These are phyloP conservation scores for Carapus acus DNA, from an alignment of 2,797 vertebrate species.

Conservation along the genomic window DNA sequence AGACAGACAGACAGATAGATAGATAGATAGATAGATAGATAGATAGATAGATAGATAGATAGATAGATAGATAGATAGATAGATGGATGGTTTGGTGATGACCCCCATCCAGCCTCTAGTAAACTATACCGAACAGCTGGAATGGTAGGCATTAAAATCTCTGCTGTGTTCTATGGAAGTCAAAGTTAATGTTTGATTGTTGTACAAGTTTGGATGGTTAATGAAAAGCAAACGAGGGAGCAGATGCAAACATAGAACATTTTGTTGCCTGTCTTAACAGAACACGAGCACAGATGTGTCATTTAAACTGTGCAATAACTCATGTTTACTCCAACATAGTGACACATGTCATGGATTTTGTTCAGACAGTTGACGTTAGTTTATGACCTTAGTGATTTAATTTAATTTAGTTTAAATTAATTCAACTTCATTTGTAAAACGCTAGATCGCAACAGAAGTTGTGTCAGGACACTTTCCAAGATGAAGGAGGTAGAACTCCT, in stretches of 20 bases:
- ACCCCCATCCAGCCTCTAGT: not conserved
- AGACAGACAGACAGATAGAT: too few relatives aligned
- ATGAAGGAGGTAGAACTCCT: too few relatives aligned
- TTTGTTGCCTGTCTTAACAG: constrained; percentile 50
- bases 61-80: constrained; percentile 13
- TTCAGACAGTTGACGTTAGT: too few relatives aligned
- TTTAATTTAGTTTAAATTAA: too few relatives aligned
- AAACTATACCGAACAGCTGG: constrained; percentile 16
- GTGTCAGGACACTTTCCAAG: too few relatives aligned
- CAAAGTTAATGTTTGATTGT: constrained; percentile 58
- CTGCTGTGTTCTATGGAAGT: constrained; percentile 20
- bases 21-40: too few relatives aligned
- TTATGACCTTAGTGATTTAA: too few relatives aligned
- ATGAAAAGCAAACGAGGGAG: constrained; percentile 23
- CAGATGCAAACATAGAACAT: constrained; percentile 33
- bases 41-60: not conserved
- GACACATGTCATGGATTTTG: too few relatives aligned
- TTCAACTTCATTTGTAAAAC: too few relatives aligned
- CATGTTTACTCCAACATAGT: not conserved
- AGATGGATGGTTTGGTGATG: not conserved
- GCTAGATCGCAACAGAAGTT: too few relatives aligned
- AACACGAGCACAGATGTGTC: constrained; percentile 57
- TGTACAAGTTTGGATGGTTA: constrained; percentile 29
- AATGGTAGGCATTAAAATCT: constrained; percentile 23
- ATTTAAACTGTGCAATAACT: constrained; percentile 56